Evolutionary conservation across 92 coral and sea anemone species (phyloP).

Genomic region (Zoanthus solanderi): DNA sequence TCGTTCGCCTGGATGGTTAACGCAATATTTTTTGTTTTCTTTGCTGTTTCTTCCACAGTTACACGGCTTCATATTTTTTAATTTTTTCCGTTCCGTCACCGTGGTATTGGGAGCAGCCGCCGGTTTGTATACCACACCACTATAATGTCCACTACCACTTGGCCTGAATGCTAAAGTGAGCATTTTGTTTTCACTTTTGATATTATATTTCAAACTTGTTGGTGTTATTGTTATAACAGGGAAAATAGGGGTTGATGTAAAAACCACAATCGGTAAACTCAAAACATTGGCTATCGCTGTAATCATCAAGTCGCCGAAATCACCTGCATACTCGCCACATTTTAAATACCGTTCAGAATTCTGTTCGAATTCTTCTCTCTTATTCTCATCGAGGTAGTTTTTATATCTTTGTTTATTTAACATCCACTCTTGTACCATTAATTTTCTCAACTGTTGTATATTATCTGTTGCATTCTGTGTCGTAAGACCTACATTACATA

Average conservation of each 20-base stretch:
- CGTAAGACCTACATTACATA: neutral
- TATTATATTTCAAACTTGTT: neutral
- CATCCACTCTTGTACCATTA: constrained; percentile 31
- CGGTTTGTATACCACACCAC: neutral
- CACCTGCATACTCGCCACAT: no score
- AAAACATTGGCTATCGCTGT: no score
- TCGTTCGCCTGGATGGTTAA: constrained; percentile 28
- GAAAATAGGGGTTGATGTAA: neutral
- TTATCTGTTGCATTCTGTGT: neutral
- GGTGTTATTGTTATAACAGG: neutral
- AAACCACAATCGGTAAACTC: neutral
- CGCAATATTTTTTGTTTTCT: constrained; percentile 41
- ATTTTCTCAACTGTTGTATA: neutral
- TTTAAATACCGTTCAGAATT: no score
- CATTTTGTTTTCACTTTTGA: neutral
- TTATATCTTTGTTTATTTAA: neutral
- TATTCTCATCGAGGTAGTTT: neutral
- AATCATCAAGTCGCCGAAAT: no score
- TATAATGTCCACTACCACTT: neutral
- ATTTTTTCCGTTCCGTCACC: neutral
- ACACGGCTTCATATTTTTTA: constrained; percentile 13
- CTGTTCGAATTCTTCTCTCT: no score
- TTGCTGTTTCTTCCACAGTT: constrained; percentile 64
- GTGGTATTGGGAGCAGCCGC: neutral
- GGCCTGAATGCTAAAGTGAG: neutral